Evolutionary conservation across 2,888 invertebrate genomes (phyloP), one percentile per base, ranked within the genome.

Genomic region (Tigriopus californicus): DNA sequence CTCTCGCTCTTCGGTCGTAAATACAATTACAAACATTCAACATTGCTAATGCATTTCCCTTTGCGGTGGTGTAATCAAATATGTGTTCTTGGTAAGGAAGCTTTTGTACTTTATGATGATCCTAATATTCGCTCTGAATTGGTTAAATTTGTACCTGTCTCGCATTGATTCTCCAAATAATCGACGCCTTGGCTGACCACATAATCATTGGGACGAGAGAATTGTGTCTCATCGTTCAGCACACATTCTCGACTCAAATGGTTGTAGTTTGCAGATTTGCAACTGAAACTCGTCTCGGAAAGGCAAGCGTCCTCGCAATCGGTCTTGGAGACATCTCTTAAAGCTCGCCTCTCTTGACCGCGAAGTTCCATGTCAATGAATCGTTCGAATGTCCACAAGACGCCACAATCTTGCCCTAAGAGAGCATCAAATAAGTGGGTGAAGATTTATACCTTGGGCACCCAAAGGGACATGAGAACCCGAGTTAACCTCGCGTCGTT

Each of bases 141-240:
- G n/a, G n/a, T n/a, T n/a, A n/a, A n/a, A n/a, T n/a, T n/a, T n/a
- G n/a, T n/a, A 73, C 74, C 68, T 52, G 71, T 69, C 20, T 74
- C 70, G 64, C 76, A 76, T 66, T 75, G 75, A 66, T 76, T 76
- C 65, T 76, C 76, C 63, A 75, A 68, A 66, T 76, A 76, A 65
- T 76, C 75, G 61, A 70, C 66, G 66, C 72, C 72, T 55, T 62
- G 65, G n/a, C 24, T 47, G 18, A 49, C 15, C 4, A 25, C 33
- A 3, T 49, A 22, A 24, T n/a, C 10, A 12, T 58, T 33, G 5
- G 47, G 48, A 61, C 73, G 73, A 42, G 74, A 72, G 62, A 72
- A 70, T 47, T 75, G 67, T 65, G 75, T 74, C 62, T 76, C 74
- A 24, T 71, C 69, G 63, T 72, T 73, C 61, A 76, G 66, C 47